Base-by-base conservation (phyloP, 2,888 invertebrate genomes). In the Alviniconcha strummeri region DNA sequence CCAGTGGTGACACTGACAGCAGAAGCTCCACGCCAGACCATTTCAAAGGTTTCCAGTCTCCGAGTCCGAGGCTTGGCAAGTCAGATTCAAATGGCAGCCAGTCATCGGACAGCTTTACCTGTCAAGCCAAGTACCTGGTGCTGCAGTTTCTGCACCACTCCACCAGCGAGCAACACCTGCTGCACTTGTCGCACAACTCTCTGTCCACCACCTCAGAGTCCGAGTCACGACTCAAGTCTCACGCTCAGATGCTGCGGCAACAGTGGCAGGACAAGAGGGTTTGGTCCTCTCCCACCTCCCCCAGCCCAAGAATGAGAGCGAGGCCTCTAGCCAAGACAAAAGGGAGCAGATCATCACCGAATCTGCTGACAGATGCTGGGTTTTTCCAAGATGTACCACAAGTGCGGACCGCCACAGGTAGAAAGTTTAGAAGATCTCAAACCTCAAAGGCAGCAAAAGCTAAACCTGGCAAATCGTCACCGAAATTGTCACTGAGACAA, bases 41-140 rank as follows among this genome's bases (percentile, higher is more conserved):
- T 36, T 36, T 36, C 36, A 36, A 36, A 36, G 36, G 36, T 36
- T 36, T 36, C 36, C 36, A 36, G 36, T 57, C 56, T 57, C 19
- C 19, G 36, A 57, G 57, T 77, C 76, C 76, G 57, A 77, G 19
- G 36, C 76, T 19, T 55, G 82, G 67, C 52, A 67, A 83, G 9
- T 83, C 36, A 36, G 36, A 0, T 36, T 36, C 82, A 9, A 57
- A 54, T 69, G 76, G 69, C 17, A 78, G 71, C 8, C 52, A 54
- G 17, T 79, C 85, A 15, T 69, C 87, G 17, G 87, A 87, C 13
- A 87, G 81, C 60, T 89, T 90, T 82, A 72, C 86, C 3, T 84
- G 84, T 83, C 89, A 90, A 81, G 90, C 90, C 2, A 89, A 89
- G 84, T 89, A 86, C 83, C 87, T 91, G 54, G 89, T 91, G 55